Evolutionary conservation across 1,140 invertebrate genomes (phyloP).

Genomic region (Bursaphelenchus mucronatus): DNA sequence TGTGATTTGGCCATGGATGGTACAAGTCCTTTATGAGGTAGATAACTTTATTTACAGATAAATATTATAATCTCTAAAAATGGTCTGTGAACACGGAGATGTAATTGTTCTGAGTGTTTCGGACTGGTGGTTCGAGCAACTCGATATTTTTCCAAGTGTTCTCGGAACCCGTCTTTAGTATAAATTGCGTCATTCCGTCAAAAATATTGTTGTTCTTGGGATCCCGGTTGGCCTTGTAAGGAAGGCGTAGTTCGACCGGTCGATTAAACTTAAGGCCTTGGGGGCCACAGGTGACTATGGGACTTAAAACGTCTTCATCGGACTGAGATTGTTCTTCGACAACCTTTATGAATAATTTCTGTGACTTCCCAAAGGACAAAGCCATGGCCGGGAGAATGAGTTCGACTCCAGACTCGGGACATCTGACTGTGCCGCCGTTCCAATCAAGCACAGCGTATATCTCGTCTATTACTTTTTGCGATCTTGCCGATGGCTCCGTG

Average conservation of each 20-base stretch:
- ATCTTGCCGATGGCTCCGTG: too few relatives aligned
- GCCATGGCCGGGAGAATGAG: slow-evolving; percentile 81
- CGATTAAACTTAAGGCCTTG: slow-evolving; percentile 79
- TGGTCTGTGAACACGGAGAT: slow-evolving; percentile 83
- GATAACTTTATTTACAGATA: neutral
- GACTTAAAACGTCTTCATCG: slow-evolving; percentile 82
- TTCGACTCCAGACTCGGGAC: slow-evolving; percentile 80
- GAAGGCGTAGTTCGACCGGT: slow-evolving; percentile 75
- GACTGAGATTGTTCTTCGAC: slow-evolving; percentile 69
- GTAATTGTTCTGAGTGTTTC: slow-evolving; percentile 68
- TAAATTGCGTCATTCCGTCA: slow-evolving; percentile 20
- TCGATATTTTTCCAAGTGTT: slow-evolving; percentile 44
- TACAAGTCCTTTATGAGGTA: too few relatives aligned
- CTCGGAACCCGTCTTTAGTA: slow-evolving; percentile 34
- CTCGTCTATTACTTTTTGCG: slow-evolving; percentile 61
- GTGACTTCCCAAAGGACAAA: slow-evolving; percentile 72
- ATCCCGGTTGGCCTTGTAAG: slow-evolving; percentile 60
- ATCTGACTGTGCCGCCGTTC: slow-evolving; percentile 76
- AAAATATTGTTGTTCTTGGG: slow-evolving; percentile 3
- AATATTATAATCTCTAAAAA: slow-evolving; percentile 67
- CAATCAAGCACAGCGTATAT: slow-evolving; percentile 72
- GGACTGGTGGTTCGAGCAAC: slow-evolving; percentile 60
- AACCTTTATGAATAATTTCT: slow-evolving; percentile 92
- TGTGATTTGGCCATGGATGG: too few relatives aligned
- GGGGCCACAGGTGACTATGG: slow-evolving; percentile 88